Evolutionary conservation across 2,888 invertebrate species (phyloP).

Genomic region (Drosophila acutilabella): DNA sequence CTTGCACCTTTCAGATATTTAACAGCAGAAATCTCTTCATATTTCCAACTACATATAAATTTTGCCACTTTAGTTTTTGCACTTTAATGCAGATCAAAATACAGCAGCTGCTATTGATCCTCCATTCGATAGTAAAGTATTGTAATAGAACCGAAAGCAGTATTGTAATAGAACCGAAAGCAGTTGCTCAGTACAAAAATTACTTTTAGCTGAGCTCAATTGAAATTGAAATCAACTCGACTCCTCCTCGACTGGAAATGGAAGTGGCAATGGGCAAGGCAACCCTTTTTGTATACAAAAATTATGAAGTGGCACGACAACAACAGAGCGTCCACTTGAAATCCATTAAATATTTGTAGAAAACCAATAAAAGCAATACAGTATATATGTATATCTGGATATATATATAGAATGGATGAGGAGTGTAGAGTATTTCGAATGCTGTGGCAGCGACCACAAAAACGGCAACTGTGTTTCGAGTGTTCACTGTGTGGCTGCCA

Average conservation of each 20-base stretch:
- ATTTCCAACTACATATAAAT: neutral
- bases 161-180: conserved; percentile 8
- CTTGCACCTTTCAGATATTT: neutral
- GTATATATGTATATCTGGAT: neutral
- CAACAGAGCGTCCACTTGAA: conserved; percentile 77
- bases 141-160: conserved; percentile 21
- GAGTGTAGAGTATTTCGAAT: conserved; percentile 12
- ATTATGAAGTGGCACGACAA: conserved; percentile 77
- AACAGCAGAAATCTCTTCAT: neutral
- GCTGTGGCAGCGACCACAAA: conserved; percentile 62
- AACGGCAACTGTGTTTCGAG: conserved; percentile 74
- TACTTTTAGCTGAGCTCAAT: neutral
- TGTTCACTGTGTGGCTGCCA: conserved; percentile 49
- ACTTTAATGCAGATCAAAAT: neutral
- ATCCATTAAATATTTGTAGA: conserved; percentile 81
- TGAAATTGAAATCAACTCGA: neutral
- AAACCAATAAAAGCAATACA: conserved; percentile 78
- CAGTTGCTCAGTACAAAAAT: conserved; percentile 32
- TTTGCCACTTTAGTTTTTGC: conserved; percentile 1
- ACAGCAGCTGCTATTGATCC: conserved; percentile 44
- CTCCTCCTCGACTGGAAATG: too few species aligned
- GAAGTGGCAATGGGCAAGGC: conserved; percentile 28
- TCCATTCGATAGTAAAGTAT: conserved; percentile 9
- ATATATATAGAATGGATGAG: neutral
- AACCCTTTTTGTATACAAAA: conserved; percentile 40